Conservation (phyloP, 2,888 invertebrate species). For the Lasioglossum lativentre region DNA sequence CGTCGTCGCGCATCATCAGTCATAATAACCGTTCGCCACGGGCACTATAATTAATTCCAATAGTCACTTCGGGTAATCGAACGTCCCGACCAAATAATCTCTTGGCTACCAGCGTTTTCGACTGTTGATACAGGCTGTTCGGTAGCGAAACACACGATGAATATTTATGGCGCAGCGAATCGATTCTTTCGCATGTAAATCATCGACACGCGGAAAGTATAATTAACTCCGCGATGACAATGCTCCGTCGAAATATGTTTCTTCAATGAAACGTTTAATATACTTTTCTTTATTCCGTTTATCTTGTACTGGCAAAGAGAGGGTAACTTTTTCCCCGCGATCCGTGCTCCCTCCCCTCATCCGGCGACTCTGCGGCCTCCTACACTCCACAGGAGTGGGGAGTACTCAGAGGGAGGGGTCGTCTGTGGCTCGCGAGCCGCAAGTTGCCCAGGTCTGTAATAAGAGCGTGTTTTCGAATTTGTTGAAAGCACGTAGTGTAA, state of each 20-base stretch:
- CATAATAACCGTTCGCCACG: background rate
- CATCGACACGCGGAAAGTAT: conserved; percentile 26
- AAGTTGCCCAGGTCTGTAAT: too few species aligned
- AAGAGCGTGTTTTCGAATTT: background rate
- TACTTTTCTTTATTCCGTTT: background rate
- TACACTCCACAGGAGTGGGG: too few species aligned
- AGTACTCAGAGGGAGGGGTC: too few species aligned
- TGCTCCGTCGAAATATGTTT: conserved; percentile 7
- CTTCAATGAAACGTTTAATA: background rate
- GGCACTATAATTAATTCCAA: background rate
- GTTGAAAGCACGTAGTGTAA: background rate
- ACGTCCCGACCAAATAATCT: background rate
- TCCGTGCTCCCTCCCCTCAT: too few species aligned
- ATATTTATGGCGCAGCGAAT: conserved; percentile 29
- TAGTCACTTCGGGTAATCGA: background rate
- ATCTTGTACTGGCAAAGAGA: background rate
- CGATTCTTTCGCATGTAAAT: conserved; percentile 20
- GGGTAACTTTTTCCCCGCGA: too few species aligned
- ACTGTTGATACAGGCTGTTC: background rate
- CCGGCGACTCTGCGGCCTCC: too few species aligned
- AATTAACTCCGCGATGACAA: conserved; percentile 26
- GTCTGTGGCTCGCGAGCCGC: too few species aligned
- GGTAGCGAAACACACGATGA: conserved; percentile 24
- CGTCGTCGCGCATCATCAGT: background rate
- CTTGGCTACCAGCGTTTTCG: background rate